Conservation (phyloP, 2,113 vertebrate genomes). For the Notechis scutatus region DNA sequence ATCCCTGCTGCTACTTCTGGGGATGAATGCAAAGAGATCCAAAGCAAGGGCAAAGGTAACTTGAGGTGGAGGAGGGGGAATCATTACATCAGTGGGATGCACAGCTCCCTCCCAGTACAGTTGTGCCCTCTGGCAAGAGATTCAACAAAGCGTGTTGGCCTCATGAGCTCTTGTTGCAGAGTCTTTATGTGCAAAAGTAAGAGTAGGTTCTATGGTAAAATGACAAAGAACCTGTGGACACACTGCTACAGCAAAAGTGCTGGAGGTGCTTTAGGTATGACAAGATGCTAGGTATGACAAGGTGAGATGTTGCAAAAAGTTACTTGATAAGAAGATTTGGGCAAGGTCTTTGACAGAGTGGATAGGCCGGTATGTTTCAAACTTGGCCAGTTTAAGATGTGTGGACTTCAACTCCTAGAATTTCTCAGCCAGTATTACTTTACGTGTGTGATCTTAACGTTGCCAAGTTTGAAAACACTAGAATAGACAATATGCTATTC, state of each 20-base stretch:
- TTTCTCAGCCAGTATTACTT: background rate
- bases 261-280: background rate
- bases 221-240: background rate
- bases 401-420: background rate
- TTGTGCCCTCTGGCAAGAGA: background rate
- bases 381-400: background rate
- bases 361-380: background rate
- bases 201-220: background rate
- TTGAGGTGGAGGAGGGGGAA: background rate
- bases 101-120: background rate
- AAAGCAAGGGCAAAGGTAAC: background rate
- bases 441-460: background rate
- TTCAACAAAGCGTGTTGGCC: background rate
- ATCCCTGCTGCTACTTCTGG: background rate
- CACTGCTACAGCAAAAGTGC: background rate
- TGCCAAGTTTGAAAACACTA: background rate
- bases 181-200: background rate
- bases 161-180: background rate
- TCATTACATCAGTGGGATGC: background rate
- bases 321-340: background rate
- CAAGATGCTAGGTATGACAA: background rate
- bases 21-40: background rate
- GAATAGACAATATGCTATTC: background rate
- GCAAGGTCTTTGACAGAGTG: background rate
- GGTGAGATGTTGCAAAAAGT: background rate